A percentile compares a stretch with the other conserved stretches of the same genome.
phyloP scores from a whole-genome alignment of 2,888 invertebrate species.

The Drosophila kuntzei region DNA sequence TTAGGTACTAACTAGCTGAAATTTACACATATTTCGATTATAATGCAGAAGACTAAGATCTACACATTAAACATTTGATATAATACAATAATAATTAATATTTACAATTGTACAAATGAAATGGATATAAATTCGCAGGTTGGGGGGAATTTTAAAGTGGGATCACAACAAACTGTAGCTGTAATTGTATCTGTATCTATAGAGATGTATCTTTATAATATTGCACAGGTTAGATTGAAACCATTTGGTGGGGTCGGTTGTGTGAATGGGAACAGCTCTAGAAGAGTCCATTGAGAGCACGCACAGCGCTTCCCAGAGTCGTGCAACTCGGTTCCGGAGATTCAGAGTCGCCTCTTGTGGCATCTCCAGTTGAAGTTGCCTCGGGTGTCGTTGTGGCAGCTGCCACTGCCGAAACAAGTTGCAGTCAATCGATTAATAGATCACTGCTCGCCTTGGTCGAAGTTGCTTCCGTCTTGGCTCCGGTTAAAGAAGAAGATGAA shows the following conservation, averaged over 20 bases:
- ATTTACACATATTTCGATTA: conserved; percentile 27
- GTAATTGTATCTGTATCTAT: conserved; percentile 12
- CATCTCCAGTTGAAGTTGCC: neutral
- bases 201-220: conserved; percentile 34
- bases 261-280: conserved; percentile 28
- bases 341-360: conserved; percentile 9
- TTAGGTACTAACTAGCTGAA: conserved; percentile 68
- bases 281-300: conserved; percentile 77
- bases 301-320: conserved; percentile 79
- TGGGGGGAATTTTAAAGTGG: too few species aligned
- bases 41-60: conserved; percentile 14
- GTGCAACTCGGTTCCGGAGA: conserved; percentile 66
- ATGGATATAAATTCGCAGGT: conserved; percentile 22
- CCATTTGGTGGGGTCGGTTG: conserved; percentile 66
- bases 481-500: neutral
- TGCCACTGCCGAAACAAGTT: conserved; percentile 77
- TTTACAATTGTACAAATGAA: conserved; percentile 44
- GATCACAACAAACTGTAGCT: too few species aligned
- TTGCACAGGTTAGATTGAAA: conserved; percentile 76
- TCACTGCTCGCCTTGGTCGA: conserved; percentile 36
- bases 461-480: conserved; percentile 15
- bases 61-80: conserved; percentile 19
- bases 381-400: conserved; percentile 40
- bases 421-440: conserved; percentile 85
- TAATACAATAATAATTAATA: conserved; percentile 12